Evolutionary conservation across 2,888 invertebrate genomes (phyloP), one percentile per base, ranked within the genome.

Genomic region (Eupithecia insigniata): DNA sequence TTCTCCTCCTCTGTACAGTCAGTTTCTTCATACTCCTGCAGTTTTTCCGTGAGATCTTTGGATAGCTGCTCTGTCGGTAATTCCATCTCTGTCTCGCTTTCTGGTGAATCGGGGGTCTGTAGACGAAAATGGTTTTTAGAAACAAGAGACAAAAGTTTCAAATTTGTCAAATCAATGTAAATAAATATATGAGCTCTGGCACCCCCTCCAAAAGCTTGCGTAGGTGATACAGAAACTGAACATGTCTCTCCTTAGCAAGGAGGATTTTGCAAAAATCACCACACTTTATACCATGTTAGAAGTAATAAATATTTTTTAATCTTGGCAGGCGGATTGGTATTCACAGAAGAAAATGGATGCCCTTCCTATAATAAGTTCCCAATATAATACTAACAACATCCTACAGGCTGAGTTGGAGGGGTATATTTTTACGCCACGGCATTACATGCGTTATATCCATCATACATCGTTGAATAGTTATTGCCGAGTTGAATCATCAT

Each of bases 41-140:
- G 75, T 43, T 90, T 91, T 64, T 92, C 92, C 0, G 89, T 80
- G 4, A 94, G 73, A 32, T 91, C 88, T 66, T 88, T 87, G 0
- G 89, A 82, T 12, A 93, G 74, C 43, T 89, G 88, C 51, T 90
- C 92, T 0, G 88, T 71, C 0, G 86, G 84, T 26, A 90, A 74
- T 12, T 87, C 85, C 65, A 91, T 79, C 5, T 90, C 92, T 3
- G 84, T 76, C 1, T 92, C 93, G 68, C 92, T 92, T 0, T 82
- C 86, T 1, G 91, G 92, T 0, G 93, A 90, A 66, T 91, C 93
- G 39, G 93, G 93, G 0, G 92, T 92, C 93, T 93, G 78, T 0
- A 60, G 67, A 10, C 64, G 34, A 64, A 60, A 60, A 60, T 60
- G 10, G 18, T 30, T 18, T 30, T 60, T 60, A 18, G 6, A 18